Evolutionary conservation across 2,113 vertebrate species (phyloP).

Genomic region (Vulpes lagopus): DNA sequence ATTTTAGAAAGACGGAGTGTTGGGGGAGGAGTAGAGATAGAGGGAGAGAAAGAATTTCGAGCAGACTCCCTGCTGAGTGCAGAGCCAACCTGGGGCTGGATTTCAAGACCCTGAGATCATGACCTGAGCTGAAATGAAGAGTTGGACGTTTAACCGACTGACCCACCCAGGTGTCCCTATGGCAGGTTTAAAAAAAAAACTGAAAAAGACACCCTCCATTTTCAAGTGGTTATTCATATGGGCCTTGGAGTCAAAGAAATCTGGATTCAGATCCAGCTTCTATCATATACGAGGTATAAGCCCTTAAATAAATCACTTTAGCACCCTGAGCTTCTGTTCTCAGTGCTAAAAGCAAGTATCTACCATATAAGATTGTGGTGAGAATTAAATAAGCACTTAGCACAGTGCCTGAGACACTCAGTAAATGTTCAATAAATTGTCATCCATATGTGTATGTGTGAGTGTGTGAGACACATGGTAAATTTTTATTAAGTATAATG

Average conservation of each 20-base stretch:
- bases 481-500: background rate
- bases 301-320: background rate
- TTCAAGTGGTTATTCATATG: background rate
- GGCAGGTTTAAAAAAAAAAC: background rate
- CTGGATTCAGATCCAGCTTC: background rate
- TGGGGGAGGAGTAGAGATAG: background rate
- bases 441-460: background rate
- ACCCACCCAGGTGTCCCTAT: background rate
- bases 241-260: background rate
- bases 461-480: no score
- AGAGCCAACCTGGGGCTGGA: background rate
- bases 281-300: background rate
- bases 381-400: background rate
- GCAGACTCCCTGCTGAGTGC: background rate
- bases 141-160: background rate
- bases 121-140: background rate
- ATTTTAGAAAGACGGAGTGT: background rate
- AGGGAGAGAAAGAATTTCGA: background rate
- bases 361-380: background rate
- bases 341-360: background rate
- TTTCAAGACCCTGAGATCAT: background rate
- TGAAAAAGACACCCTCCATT: slow-evolving; percentile 1
- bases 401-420: background rate
- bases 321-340: background rate
- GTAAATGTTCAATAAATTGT: background rate